Evolutionary conservation across 2,888 invertebrate species (phyloP).

Genomic region (Vesta saturnalis): DNA sequence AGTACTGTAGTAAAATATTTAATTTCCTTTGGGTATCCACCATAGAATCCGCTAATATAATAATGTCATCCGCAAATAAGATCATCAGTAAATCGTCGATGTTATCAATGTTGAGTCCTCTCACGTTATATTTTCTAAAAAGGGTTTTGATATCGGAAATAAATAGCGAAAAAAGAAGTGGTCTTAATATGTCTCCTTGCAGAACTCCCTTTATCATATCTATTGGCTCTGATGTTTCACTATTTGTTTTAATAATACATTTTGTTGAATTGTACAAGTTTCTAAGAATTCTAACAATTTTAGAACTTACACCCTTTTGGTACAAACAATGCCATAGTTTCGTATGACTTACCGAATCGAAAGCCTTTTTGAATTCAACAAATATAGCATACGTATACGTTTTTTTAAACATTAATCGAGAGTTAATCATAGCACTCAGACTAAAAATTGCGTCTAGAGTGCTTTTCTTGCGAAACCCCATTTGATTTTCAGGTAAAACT

Average conservation of each 20-base stretch:
- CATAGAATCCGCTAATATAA: not conserved
- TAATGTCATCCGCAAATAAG: not conserved
- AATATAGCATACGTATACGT: slow-evolving; percentile 1
- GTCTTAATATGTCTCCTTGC: not conserved
- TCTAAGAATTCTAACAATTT: not conserved
- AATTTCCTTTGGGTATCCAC: not conserved
- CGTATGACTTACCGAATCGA: slow-evolving; percentile 5
- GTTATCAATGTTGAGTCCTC: not conserved
- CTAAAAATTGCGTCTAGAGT: not conserved
- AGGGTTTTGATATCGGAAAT: not conserved
- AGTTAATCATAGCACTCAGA: not conserved
- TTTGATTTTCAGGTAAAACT: slow-evolving; percentile 1
- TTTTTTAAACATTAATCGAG: slow-evolving; percentile 5
- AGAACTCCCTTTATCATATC: not conserved
- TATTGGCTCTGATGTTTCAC: not conserved
- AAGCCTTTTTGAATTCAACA: not conserved
- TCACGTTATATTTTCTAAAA: not conserved
- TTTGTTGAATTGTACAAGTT: not conserved
- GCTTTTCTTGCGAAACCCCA: not conserved
- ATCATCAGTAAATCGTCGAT: not conserved
- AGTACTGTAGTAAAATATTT: not conserved
- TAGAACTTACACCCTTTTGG: not conserved
- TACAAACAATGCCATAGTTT: not conserved
- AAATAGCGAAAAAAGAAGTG: not conserved
- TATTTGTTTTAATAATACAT: not conserved